phyloP scores from a whole-genome alignment of 2,113 vertebrate genomes.

The Paralichthys olivaceus region DNA sequence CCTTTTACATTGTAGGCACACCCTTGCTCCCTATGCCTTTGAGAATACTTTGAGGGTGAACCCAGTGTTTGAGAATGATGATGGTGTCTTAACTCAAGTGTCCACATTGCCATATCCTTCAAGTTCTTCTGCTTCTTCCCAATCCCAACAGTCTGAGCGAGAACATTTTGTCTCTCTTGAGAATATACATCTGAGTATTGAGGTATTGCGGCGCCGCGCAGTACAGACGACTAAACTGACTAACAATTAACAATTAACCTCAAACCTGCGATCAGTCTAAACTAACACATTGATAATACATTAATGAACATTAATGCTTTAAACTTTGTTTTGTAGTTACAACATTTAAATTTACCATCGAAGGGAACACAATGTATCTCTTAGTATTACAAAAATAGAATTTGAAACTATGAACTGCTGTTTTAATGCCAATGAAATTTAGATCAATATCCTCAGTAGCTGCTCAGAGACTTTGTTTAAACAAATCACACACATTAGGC shows the following conservation, averaged over 20 bases:
- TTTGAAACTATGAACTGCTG: neutral
- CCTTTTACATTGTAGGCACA: slow-evolving; percentile 82
- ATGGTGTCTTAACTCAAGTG: slow-evolving; percentile 80
- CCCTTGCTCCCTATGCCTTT: slow-evolving; percentile 80
- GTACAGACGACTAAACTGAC: slow-evolving; percentile 39
- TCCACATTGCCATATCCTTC: slow-evolving; percentile 77
- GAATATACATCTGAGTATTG: slow-evolving; percentile 78
- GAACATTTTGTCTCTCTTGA: slow-evolving; percentile 78
- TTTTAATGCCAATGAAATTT: slow-evolving; percentile 6
- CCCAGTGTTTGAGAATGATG: slow-evolving; percentile 85
- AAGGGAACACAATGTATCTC: neutral
- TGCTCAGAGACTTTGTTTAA: neutral
- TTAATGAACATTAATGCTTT: neutral
- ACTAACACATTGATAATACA: slow-evolving; percentile 9
- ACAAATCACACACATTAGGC: neutral
- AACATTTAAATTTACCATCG: neutral
- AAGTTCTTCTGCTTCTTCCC: slow-evolving; percentile 77
- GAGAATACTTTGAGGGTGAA: slow-evolving; percentile 85
- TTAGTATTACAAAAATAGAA: neutral
- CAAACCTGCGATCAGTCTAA: neutral
- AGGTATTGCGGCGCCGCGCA: slow-evolving; percentile 79
- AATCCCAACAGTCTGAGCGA: slow-evolving; percentile 77
- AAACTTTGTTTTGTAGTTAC: neutral
- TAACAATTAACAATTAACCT: slow-evolving; percentile 58
- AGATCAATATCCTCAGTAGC: neutral